Percentiles rank a stretch among this genome's conserved stretches.
Evolutionary conservation across 2,888 invertebrate species (phyloP).

Genomic region (Amblyteles armatorius): DNA sequence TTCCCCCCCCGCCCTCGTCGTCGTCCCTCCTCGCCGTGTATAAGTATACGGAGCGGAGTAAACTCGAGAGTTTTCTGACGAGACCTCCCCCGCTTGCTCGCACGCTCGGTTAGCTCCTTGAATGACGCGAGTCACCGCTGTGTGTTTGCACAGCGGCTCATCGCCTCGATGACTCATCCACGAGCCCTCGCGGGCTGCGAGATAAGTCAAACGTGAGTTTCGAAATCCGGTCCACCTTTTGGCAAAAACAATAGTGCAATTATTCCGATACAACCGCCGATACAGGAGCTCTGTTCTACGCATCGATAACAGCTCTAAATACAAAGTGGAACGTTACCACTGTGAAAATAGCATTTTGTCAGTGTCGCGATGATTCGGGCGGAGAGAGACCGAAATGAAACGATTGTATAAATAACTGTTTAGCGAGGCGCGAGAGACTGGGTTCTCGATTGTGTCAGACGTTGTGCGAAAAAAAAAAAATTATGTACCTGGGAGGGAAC

Average conservation of each 20-base stretch:
- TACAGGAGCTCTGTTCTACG: slow-evolving; percentile 16
- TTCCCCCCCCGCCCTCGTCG: neutral
- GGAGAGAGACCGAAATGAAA: neutral
- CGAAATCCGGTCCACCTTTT: slow-evolving; percentile 75
- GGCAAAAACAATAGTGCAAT: slow-evolving; percentile 76
- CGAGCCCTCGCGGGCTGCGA: slow-evolving; percentile 19
- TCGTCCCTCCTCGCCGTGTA: neutral
- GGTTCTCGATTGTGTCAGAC: neutral
- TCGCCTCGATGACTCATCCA: slow-evolving; percentile 50
- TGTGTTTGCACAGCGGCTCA: slow-evolving; percentile 14
- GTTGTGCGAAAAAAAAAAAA: neutral
- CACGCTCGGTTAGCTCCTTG: slow-evolving; percentile 49
- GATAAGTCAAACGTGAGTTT: slow-evolving; percentile 62
- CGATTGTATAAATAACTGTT: slow-evolving; percentile 18
- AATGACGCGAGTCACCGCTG: slow-evolving; percentile 51
- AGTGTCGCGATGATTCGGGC: neutral
- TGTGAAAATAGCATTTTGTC: slow-evolving; percentile 34
- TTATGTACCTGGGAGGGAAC: neutral
- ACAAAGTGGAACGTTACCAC: slow-evolving; percentile 20
- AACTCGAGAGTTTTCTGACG: slow-evolving; percentile 31
- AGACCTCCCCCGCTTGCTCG: slow-evolving; percentile 29
- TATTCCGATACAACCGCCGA: slow-evolving; percentile 67
- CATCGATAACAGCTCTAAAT: slow-evolving; percentile 21
- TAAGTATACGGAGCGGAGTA: slow-evolving; percentile 24
- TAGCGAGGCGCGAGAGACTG: neutral